phyloP scores from a whole-genome alignment of 2,888 invertebrate genomes.

The Drosophila sordidapex region DNA sequence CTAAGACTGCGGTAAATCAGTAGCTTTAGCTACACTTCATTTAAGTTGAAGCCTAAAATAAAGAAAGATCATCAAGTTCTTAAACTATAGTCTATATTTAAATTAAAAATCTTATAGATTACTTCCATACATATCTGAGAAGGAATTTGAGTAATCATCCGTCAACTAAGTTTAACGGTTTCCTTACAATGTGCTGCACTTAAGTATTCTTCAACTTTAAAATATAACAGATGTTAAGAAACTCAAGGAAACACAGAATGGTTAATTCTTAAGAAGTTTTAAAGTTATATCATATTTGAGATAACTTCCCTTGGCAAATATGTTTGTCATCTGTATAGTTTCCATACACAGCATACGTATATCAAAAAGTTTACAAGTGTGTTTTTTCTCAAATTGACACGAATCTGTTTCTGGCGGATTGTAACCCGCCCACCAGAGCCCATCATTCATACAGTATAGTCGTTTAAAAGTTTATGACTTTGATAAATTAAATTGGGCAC shows the following conservation, averaged over 20 bases:
- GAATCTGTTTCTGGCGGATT: constrained; percentile 13
- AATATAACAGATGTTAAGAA: background rate
- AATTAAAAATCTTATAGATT: background rate
- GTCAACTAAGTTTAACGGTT: background rate
- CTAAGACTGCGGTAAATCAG: background rate
- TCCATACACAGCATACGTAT: background rate
- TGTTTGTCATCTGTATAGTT: background rate
- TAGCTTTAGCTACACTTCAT: background rate
- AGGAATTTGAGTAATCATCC: background rate
- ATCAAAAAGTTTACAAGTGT: background rate
- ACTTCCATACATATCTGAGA: background rate
- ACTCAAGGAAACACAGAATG: background rate
- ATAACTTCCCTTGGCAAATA: background rate
- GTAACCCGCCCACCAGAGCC: constrained; percentile 15
- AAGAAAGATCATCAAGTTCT: background rate
- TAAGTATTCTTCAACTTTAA: background rate
- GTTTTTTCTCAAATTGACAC: constrained; percentile 28
- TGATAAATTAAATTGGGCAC: constrained; percentile 78
- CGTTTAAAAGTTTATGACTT: constrained; percentile 76
- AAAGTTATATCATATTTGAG: background rate
- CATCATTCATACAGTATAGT: constrained; percentile 60
- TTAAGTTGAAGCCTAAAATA: background rate
- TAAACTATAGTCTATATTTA: background rate
- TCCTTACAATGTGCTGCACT: background rate
- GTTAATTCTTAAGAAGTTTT: background rate